A percentile compares a stretch with the other conserved stretches of the same genome.
phyloP scores from a whole-genome alignment of 2,113 vertebrate species.

The Mungos mungo region DNA sequence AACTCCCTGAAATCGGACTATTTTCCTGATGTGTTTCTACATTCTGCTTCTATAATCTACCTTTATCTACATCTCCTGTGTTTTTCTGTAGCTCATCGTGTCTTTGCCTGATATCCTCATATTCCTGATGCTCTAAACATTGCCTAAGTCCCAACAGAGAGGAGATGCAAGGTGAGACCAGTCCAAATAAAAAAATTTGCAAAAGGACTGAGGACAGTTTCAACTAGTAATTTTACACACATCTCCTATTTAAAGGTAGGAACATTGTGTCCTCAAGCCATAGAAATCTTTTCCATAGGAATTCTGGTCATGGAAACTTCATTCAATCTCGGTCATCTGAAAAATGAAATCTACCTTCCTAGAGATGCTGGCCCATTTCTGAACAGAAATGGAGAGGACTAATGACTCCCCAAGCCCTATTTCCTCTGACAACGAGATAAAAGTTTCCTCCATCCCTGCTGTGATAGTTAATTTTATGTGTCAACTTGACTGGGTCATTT shows the following conservation, averaged over 20 bases:
- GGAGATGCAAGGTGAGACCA: not conserved
- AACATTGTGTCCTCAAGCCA: not conserved
- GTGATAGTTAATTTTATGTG: constrained; percentile 32
- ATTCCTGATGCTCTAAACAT: not conserved
- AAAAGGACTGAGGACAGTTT: not conserved
- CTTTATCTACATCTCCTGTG: not conserved
- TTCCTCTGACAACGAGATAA: not conserved
- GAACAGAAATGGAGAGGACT: not conserved
- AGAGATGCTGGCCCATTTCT: not conserved
- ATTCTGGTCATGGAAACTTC: not conserved
- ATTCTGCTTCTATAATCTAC: not conserved
- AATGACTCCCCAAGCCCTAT: not conserved
- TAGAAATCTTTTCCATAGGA: constrained; percentile 12
- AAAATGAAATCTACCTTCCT: constrained; percentile 2
- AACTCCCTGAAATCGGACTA: not conserved
- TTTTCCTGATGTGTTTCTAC: not conserved
- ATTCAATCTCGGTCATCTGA: not conserved
- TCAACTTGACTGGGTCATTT: not conserved
- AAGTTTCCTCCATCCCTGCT: not conserved
- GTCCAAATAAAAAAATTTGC: constrained; percentile 35
- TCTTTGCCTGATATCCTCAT: constrained; percentile 14
- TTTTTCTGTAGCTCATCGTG: not conserved
- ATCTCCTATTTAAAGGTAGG: not conserved
- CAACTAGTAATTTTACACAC: not conserved
- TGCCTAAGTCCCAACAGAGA: not conserved